phyloP scores from a whole-genome alignment of 2,888 invertebrate genomes.

The Sminthurides aquaticus region DNA sequence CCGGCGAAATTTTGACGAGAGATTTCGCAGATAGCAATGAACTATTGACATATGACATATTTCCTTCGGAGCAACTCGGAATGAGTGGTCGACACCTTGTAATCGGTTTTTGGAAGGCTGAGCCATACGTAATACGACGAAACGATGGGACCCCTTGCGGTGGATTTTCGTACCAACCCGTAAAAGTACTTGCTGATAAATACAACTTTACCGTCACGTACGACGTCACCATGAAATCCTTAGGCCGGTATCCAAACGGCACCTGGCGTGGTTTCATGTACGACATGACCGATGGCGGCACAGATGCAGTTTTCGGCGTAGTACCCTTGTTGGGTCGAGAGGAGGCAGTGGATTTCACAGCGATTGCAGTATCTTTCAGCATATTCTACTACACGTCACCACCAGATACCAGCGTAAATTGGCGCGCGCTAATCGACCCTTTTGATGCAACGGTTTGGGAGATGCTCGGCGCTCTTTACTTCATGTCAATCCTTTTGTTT shows the following conservation, averaged over 20 bases:
- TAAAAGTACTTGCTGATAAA: background rate
- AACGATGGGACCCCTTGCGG: background rate
- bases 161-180: background rate
- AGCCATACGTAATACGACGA: background rate
- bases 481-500: no score
- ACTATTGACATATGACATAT: no score
- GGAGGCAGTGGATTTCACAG: background rate
- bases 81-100: no score
- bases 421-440: no score
- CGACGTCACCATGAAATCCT: constrained; percentile 1
- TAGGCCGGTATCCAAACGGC: constrained; percentile 8
- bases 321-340: background rate
- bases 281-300: background rate
- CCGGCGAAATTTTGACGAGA: no score
- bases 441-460: no score
- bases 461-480: no score
- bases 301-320: background rate
- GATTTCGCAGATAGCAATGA: no score
- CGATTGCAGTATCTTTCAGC: background rate
- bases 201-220: background rate
- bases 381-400: no score
- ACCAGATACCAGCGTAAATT: no score
- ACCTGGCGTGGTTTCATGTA: constrained; percentile 9
- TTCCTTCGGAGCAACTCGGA: no score
- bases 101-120: background rate